Evolutionary conservation across 2,113 vertebrate genomes (phyloP).

Genomic region (Leucosticte australis): DNA sequence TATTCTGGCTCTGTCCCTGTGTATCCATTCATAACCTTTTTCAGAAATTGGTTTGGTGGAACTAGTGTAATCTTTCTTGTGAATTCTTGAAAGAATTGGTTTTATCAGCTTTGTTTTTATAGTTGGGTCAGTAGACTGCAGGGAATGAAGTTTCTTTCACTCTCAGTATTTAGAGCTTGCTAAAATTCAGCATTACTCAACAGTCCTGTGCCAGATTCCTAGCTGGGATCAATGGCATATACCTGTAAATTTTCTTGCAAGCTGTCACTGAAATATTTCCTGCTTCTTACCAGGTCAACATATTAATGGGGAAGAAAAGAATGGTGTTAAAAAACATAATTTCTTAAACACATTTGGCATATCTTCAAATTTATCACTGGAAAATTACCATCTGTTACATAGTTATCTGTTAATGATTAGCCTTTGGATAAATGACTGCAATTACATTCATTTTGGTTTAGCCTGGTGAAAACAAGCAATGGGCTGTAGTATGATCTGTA

Average conservation of each 20-base stretch:
- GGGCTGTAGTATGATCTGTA: neutral
- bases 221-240: neutral
- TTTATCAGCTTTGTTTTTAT: constrained; percentile 67
- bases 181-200: constrained; percentile 40
- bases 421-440: neutral
- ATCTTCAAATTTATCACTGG: neutral
- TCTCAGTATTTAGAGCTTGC: constrained; percentile 14
- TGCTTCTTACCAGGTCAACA: constrained; percentile 47
- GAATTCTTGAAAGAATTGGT: constrained; percentile 25
- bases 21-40: neutral
- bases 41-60: neutral
- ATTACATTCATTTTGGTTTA: neutral
- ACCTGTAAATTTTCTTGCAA: constrained; percentile 16
- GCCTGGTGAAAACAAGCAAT: neutral
- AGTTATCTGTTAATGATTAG: neutral
- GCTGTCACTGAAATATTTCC: constrained; percentile 59
- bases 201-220: constrained; percentile 38
- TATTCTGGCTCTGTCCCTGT: neutral
- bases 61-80: neutral
- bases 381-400: neutral
- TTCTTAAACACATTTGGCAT: neutral
- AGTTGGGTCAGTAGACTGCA: neutral
- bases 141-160: neutral
- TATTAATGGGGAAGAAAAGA: neutral
- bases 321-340: neutral